A percentile compares a stretch with the other conserved stretches of the same genome.
Evolutionary conservation across 2,113 vertebrate genomes (phyloP).

Genomic region (Elanoides forficatus): DNA sequence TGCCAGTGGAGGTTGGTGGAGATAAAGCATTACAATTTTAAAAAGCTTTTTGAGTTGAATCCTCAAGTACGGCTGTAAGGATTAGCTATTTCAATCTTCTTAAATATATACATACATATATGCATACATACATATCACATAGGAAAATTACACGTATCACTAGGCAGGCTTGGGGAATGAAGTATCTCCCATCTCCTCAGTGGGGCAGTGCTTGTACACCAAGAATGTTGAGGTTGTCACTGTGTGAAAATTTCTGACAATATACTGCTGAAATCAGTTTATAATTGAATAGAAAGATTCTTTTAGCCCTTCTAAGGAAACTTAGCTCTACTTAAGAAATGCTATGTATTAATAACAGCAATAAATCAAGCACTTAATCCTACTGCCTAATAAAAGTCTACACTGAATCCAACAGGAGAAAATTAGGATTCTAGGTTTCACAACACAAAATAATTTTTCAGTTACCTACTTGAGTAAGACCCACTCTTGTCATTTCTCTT

Average conservation of each 20-base stretch:
- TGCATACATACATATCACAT: background rate
- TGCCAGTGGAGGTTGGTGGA: background rate
- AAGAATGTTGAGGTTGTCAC: background rate
- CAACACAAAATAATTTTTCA: background rate
- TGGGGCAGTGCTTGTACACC: background rate
- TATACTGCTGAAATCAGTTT: background rate
- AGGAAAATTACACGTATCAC: background rate
- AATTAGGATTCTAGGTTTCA: background rate
- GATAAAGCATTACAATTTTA: background rate
- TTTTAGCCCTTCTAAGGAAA: background rate
- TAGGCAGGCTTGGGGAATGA: background rate
- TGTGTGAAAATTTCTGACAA: background rate
- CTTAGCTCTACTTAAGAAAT: background rate
- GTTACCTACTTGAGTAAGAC: background rate
- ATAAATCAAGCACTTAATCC: background rate
- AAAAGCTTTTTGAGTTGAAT: background rate
- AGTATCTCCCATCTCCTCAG: background rate
- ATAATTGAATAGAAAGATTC: background rate
- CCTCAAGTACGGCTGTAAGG: background rate
- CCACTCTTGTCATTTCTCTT: background rate
- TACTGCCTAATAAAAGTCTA: background rate
- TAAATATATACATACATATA: background rate
- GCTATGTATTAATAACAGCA: background rate
- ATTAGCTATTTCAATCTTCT: background rate
- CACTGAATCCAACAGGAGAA: background rate